Base-by-base conservation (phyloP, 2,888 invertebrate species). In the Dusona sp. region DNA sequence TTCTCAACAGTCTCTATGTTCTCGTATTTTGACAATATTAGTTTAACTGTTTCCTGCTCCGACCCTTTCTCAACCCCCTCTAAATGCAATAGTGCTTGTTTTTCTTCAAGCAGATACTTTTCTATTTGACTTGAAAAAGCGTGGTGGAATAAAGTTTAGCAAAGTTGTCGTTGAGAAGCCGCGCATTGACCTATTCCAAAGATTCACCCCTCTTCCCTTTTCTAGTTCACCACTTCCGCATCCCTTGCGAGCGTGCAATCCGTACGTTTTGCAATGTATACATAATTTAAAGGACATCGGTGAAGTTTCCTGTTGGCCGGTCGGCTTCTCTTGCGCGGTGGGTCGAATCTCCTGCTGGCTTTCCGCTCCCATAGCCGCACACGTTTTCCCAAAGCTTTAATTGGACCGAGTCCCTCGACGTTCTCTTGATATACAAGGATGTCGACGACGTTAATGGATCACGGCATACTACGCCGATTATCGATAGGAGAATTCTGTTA, bases 281-380 rank as follows among this genome's bases (percentile, higher is more conserved):
- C 86, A 88, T 88, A 88, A 88, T 86, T 87, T 78, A 86, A 79
- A 82, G 85, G 85, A 83, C 84, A 85, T 79, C 74, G 78, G 51
- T 57, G 57, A 67, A 81, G 86, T 81, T 86, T 86, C 81, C 84
- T 78, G 84, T 54, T 78, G 61, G 74, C 70, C 81, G 78, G 33
- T 74, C 42, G 80, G 68, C 68, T 78, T 70, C 73, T 75, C 79
- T 68, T 61, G 57, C 57, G 22, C 61, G 42, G 65, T 42, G 48
- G 57, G 57, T 73, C 45, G 45, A 29, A 36, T 68, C 54, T 68
- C 74, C 77, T 22, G 48, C 54, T 72, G 64, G 79, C 68, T 68
- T 65, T 70, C 33, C 70, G 75, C 38, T 79, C 70, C 65, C 48
- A 13, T 54, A 42, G 22, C 67, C 51, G 72, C 67, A 51, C 57